phyloP scores from a whole-genome alignment of 2,113 vertebrate genomes.

The Cyprinodon variegatus region DNA sequence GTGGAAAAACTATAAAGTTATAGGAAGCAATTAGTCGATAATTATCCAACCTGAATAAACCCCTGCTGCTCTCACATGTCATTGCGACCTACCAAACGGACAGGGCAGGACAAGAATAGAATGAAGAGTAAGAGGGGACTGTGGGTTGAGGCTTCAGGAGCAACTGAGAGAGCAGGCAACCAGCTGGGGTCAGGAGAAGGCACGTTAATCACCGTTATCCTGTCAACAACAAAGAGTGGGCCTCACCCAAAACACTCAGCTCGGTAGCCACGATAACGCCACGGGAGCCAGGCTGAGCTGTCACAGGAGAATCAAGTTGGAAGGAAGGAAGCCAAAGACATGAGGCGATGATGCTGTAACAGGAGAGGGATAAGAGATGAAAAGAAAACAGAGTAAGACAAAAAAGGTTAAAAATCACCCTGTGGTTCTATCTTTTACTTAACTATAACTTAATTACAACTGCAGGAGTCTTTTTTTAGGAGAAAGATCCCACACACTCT shows the following conservation, averaged over 20 bases:
- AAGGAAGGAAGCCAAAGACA: constrained; percentile 51
- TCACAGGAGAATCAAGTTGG: constrained; percentile 55
- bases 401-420: constrained; percentile 25
- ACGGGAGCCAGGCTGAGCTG: constrained; percentile 69
- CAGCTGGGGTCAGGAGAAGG: constrained; percentile 77
- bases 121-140: constrained; percentile 29
- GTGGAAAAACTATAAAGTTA: constrained; percentile 75
- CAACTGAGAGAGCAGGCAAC: constrained; percentile 57
- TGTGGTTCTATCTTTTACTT: constrained; percentile 48
- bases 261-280: constrained; percentile 69
- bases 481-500: constrained; percentile 33
- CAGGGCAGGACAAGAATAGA: constrained; percentile 32
- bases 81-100: constrained; percentile 52
- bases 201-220: constrained; percentile 79
- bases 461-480: constrained; percentile 25
- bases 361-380: constrained; percentile 41
- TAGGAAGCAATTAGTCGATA: constrained; percentile 73
- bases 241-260: constrained; percentile 66
- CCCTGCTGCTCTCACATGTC: constrained; percentile 51
- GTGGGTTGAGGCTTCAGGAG: constrained; percentile 58
- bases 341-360: constrained; percentile 70
- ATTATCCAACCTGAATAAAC: constrained; percentile 67
- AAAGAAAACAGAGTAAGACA: constrained; percentile 12
- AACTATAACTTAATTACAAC: constrained; percentile 64
- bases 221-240: constrained; percentile 79